Evolutionary conservation across 2,113 vertebrate genomes (phyloP).

Genomic region (Benitochromis conjunctus): DNA sequence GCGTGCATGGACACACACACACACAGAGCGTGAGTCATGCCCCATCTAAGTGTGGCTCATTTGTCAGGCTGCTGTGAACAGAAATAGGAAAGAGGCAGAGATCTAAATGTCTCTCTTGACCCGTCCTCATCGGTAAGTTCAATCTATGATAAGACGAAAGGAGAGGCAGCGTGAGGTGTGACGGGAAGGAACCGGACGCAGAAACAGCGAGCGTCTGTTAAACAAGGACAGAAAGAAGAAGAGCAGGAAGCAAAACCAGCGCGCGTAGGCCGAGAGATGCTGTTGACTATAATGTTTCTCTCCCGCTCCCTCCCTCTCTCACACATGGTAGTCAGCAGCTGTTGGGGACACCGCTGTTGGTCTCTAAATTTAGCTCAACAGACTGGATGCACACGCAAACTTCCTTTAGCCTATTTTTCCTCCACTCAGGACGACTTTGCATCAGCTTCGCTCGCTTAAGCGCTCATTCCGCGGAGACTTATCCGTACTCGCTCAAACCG

Average conservation of each 20-base stretch:
- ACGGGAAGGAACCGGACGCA: background rate
- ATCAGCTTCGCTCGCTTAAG: background rate
- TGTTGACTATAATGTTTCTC: background rate
- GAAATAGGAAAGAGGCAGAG: constrained; percentile 40
- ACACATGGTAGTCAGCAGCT: constrained; percentile 46
- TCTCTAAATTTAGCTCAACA: constrained; percentile 55
- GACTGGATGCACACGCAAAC: background rate
- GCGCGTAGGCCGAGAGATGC: background rate
- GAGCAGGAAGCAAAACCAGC: background rate
- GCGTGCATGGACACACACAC: constrained; percentile 7
- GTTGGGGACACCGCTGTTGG: constrained; percentile 42
- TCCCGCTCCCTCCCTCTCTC: background rate
- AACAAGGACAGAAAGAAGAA: background rate
- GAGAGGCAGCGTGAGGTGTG: background rate
- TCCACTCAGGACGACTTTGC: background rate
- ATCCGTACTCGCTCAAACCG: background rate
- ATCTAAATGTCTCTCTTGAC: background rate
- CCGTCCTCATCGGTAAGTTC: background rate
- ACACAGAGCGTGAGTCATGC: constrained; percentile 54
- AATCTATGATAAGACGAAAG: background rate
- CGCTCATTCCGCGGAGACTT: background rate
- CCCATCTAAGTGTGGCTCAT: constrained; percentile 54
- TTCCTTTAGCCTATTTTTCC: background rate
- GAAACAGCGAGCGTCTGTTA: background rate
- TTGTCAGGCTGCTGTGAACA: constrained; percentile 42